A percentile compares a stretch with the other conserved stretches of the same genome.
phyloP scores from a whole-genome alignment of 1,140 invertebrate genomes.

The Drosophila truncata region DNA sequence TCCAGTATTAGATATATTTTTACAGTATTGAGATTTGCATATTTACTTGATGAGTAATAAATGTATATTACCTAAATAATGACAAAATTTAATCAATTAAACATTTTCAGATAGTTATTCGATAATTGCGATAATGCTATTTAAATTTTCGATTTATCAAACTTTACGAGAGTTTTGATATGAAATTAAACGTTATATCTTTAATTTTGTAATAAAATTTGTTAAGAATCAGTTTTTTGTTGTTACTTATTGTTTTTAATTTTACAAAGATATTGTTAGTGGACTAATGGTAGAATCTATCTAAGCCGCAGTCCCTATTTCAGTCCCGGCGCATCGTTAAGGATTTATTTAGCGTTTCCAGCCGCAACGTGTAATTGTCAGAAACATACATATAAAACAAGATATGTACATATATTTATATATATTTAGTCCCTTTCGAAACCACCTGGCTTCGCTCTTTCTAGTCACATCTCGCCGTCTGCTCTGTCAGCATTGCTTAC shows the following conservation, averaged over 20 bases:
- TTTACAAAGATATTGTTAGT: background rate
- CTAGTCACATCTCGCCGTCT: background rate
- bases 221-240: too few relatives aligned
- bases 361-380: slow-evolving; percentile 67
- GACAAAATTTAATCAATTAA: too few relatives aligned
- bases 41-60: too few relatives aligned
- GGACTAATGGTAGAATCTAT: slow-evolving; percentile 14
- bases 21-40: background rate
- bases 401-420: background rate
- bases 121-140: too few relatives aligned
- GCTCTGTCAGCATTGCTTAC: slow-evolving; percentile 64
- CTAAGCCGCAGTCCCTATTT: slow-evolving; percentile 21
- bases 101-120: too few relatives aligned
- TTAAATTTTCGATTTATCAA: too few relatives aligned
- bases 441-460: background rate
- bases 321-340: slow-evolving; percentile 68
- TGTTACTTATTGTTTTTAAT: too few relatives aligned
- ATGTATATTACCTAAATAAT: too few relatives aligned
- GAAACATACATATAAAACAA: slow-evolving; percentile 20
- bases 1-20: background rate
- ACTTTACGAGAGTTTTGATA: too few relatives aligned
- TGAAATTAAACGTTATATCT: too few relatives aligned
- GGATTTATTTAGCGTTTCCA: slow-evolving; percentile 75
- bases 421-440: slow-evolving; percentile 1
- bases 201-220: too few relatives aligned